Evolutionary conservation across 2,888 invertebrate species (phyloP).

Genomic region (Ectemnius continuus): DNA sequence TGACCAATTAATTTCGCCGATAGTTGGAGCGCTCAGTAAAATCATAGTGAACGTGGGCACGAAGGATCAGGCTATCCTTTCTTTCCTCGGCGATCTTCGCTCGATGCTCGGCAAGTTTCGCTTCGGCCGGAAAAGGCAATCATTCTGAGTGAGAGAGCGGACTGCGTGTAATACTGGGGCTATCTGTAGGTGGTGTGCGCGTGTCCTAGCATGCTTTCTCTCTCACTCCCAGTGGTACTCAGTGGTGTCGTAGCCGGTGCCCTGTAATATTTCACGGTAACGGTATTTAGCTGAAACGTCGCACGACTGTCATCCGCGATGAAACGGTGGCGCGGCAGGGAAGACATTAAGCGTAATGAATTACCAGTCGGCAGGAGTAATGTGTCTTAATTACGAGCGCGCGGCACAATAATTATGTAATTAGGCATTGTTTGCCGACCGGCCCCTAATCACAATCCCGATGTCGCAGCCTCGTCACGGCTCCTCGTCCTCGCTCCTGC

Average conservation of each 20-base stretch:
- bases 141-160: not conserved
- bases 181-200: constrained; percentile 3
- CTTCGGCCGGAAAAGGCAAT: not conserved
- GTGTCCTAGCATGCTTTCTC: not conserved
- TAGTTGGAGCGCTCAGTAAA: too few relatives aligned
- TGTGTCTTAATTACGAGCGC: constrained; percentile 76
- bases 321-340: constrained; percentile 69
- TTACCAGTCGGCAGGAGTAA: constrained; percentile 73
- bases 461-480: constrained; percentile 66
- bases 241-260: constrained; percentile 34
- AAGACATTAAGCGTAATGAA: constrained; percentile 77
- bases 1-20: too few relatives aligned
- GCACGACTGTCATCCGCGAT: constrained; percentile 72
- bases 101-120: too few relatives aligned
- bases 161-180: too few relatives aligned
- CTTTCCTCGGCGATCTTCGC: too few relatives aligned
- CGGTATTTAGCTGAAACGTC: constrained; percentile 71
- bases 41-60: too few relatives aligned
- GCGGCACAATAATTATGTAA: constrained; percentile 76
- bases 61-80: too few relatives aligned
- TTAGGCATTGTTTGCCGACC: constrained; percentile 76
- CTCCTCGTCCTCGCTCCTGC: constrained; percentile 62
- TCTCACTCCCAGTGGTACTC: constrained; percentile 10
- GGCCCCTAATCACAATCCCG: constrained; percentile 70
- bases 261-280: constrained; percentile 71